Percentiles rank a stretch among this genome's conserved stretches.
phyloP scores from a whole-genome alignment of 2,888 invertebrate species.

The Erebia aethiops region DNA sequence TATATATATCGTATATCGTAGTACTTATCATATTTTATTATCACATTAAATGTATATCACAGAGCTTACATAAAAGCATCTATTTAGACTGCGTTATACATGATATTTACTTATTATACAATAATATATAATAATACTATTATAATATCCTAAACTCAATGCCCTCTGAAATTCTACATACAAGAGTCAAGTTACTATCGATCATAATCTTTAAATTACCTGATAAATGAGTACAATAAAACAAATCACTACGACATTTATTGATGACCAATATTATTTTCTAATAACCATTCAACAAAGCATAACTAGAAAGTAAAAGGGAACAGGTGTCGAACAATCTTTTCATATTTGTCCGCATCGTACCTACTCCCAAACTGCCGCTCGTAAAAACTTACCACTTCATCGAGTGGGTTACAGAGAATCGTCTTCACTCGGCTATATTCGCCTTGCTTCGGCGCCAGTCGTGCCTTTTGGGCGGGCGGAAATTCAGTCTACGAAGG shows the following conservation, averaged over 20 bases:
- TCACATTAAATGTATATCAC: too few relatives aligned
- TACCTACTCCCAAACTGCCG: constrained; percentile 63
- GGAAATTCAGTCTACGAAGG: constrained; percentile 67
- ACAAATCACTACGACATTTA: background rate
- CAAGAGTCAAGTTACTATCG: too few relatives aligned
- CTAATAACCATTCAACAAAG: constrained; percentile 1
- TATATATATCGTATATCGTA: too few relatives aligned
- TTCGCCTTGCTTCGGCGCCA: constrained; percentile 49
- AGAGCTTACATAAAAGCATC: too few relatives aligned
- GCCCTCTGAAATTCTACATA: too few relatives aligned
- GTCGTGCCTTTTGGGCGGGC: constrained; percentile 67
- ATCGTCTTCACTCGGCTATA: constrained; percentile 55
- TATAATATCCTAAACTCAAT: too few relatives aligned
- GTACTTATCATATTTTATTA: too few relatives aligned
- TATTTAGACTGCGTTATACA: too few relatives aligned
- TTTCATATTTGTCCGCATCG: constrained; percentile 70
- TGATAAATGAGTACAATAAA: background rate
- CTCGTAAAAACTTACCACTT: constrained; percentile 81
- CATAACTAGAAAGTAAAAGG: constrained; percentile 54
- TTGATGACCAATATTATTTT: constrained; percentile 1
- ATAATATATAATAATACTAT: too few relatives aligned
- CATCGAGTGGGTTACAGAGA: constrained; percentile 76
- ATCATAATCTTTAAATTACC: too few relatives aligned
- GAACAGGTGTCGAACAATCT: constrained; percentile 71
- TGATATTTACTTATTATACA: too few relatives aligned